These are phyloP conservation scores for Xiphophorus maculatus DNA, from an alignment of 2,113 vertebrate species.

Conservation along the genomic window DNA sequence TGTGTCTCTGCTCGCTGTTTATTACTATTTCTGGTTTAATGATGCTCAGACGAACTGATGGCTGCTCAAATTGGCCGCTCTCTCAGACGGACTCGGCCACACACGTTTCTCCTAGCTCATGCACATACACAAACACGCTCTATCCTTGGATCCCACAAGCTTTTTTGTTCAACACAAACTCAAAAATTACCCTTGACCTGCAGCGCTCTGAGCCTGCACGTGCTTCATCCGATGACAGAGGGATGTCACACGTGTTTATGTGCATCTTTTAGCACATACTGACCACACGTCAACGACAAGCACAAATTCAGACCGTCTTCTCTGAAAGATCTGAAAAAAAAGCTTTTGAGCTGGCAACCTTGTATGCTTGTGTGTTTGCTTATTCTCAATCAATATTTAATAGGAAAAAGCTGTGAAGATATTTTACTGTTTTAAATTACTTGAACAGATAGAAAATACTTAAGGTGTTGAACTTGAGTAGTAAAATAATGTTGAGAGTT, in stretches of 20 bases:
- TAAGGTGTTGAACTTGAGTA: no score
- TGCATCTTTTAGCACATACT: conserved; percentile 6
- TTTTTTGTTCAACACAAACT: conserved; percentile 42
- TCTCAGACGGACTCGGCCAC: conserved; percentile 52
- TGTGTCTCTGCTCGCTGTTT: conserved; percentile 32
- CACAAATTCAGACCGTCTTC: background rate
- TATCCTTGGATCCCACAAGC: conserved; percentile 43
- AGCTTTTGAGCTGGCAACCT: background rate
- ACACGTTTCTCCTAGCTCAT: conserved; percentile 26
- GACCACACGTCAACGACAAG: conserved; percentile 12
- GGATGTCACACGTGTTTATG: conserved; percentile 23
- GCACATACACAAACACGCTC: conserved; percentile 23
- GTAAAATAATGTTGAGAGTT: no score
- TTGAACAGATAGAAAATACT: background rate
- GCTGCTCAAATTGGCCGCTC: conserved; percentile 38
- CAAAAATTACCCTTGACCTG: conserved; percentile 67
- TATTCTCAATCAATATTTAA: background rate
- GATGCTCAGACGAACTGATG: conserved; percentile 36
- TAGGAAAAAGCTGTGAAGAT: background rate
- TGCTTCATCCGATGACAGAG: conserved; percentile 49
- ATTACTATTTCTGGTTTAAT: conserved; percentile 1
- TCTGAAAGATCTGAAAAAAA: no score
- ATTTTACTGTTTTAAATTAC: background rate
- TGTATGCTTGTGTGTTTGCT: background rate
- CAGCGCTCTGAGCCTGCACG: conserved; percentile 42